phyloP scores from a whole-genome alignment of 2,113 vertebrate genomes.

The Apus apus region DNA sequence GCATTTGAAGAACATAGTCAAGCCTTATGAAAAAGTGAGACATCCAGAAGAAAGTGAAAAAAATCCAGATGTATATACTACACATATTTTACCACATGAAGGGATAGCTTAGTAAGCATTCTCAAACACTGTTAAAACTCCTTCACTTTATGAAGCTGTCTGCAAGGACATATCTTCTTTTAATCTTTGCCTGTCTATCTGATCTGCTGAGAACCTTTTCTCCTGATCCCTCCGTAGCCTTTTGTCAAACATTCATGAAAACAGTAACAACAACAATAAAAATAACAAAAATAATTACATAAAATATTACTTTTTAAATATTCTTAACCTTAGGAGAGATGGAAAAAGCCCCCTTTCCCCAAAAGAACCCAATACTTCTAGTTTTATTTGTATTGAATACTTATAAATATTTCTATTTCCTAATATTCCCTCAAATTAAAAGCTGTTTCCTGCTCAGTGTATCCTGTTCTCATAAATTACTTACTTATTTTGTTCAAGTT shows the following conservation, averaged over 20 bases:
- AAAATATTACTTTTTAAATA: background rate
- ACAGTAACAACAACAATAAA: background rate
- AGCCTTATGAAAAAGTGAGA: background rate
- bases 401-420: background rate
- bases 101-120: background rate
- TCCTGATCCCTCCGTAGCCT: background rate
- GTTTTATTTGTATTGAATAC: background rate
- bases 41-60: background rate
- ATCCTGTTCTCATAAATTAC: background rate
- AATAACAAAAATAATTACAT: background rate
- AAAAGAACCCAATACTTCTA: background rate
- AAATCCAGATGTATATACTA: background rate
- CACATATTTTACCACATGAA: background rate
- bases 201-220: background rate
- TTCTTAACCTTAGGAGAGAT: background rate
- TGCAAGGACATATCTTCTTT: background rate
- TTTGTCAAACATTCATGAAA: background rate
- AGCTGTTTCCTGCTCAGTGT: background rate
- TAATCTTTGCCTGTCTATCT: background rate
- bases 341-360: fast-evolving
- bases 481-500: background rate
- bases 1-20: background rate
- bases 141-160: background rate
- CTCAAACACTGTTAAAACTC: background rate
- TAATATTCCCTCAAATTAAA: background rate